phyloP scores from a whole-genome alignment of 2,797 vertebrate genomes.

The Pagetopsis macropterus region DNA sequence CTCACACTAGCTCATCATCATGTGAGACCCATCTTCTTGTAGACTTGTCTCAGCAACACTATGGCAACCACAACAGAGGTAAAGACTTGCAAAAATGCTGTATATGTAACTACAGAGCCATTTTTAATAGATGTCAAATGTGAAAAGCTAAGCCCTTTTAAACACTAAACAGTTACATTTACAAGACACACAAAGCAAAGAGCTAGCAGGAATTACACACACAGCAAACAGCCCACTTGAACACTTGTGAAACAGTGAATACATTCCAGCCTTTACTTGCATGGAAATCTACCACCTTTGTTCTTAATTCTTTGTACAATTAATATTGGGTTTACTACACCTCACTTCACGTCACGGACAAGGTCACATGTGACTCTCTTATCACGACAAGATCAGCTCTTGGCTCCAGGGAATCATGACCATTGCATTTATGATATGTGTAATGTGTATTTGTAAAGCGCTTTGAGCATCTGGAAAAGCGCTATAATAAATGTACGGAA shows the following conservation, averaged over 20 bases:
- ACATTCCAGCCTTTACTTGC: constrained; percentile 17
- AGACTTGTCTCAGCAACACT: constrained; percentile 57
- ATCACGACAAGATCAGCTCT: constrained; percentile 20
- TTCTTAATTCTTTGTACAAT: constrained; percentile 36
- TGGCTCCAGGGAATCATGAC: constrained; percentile 41
- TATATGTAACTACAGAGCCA: constrained; percentile 55
- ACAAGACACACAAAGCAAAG: constrained; percentile 12
- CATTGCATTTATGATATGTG: too few relatives aligned
- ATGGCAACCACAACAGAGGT: constrained; percentile 70
- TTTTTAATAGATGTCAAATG: constrained; percentile 32
- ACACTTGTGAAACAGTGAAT: constrained; percentile 11
- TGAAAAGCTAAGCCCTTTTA: constrained; percentile 17
- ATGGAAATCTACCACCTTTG: constrained; percentile 9
- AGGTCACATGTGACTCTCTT: constrained; percentile 66
- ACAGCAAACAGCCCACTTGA: not conserved
- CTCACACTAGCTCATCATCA: constrained; percentile 41
- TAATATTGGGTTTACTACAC: constrained; percentile 52
- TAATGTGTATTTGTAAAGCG: too few relatives aligned
- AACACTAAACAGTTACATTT: constrained; percentile 2
- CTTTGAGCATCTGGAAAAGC: too few relatives aligned
- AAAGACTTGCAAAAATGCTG: constrained; percentile 68
- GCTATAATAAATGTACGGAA: too few relatives aligned
- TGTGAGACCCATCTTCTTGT: constrained; percentile 52
- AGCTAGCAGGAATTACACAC: constrained; percentile 4
- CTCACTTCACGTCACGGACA: constrained; percentile 59